Conservation (phyloP, 2,113 vertebrate genomes). For the Podarcis muralis region DNA sequence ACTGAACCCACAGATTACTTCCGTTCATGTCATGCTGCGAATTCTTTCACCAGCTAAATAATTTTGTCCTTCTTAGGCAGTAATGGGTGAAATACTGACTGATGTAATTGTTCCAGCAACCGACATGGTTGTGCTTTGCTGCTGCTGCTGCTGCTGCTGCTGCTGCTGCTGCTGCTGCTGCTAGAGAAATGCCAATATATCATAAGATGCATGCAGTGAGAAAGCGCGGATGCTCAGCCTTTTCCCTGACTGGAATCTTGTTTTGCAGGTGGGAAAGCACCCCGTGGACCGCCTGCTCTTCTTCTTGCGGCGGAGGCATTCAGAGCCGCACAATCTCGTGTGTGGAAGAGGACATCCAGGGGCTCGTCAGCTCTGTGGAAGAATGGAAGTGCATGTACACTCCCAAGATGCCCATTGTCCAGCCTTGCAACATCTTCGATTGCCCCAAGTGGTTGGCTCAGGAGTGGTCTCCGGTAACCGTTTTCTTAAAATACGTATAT, state of each 20-base stretch:
- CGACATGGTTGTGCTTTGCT: not conserved
- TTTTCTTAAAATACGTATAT: slow-evolving; percentile 36
- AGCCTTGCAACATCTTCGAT: slow-evolving; percentile 94
- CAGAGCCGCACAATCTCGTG: slow-evolving; percentile 94
- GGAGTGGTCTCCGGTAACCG: slow-evolving; percentile 94
- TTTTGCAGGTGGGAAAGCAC: slow-evolving; percentile 92
- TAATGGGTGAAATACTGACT: not conserved
- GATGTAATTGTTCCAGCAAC: not conserved
- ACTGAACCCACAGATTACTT: not conserved
- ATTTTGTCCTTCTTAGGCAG: not conserved
- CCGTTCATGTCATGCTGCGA: not conserved
- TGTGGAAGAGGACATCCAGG: slow-evolving; percentile 97
- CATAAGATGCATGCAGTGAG: not conserved
- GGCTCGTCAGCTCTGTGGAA: slow-evolving; percentile 86
- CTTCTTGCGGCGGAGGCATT: slow-evolving; percentile 92
- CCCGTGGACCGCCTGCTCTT: slow-evolving; percentile 96
- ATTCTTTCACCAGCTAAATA: not conserved
- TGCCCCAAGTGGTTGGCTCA: slow-evolving; percentile 97
- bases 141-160: not conserved
- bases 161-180: too few relatives aligned
- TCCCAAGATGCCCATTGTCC: slow-evolving; percentile 87
- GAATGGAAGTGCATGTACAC: slow-evolving; percentile 99
- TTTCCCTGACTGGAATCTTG: slow-evolving; percentile 52
- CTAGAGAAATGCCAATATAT: not conserved
- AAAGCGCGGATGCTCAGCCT: not conserved